A percentile compares a stretch with the other conserved stretches of the same genome.
Conservation (phyloP, 2,113 vertebrate genomes). For the Narcine bancroftii region DNA sequence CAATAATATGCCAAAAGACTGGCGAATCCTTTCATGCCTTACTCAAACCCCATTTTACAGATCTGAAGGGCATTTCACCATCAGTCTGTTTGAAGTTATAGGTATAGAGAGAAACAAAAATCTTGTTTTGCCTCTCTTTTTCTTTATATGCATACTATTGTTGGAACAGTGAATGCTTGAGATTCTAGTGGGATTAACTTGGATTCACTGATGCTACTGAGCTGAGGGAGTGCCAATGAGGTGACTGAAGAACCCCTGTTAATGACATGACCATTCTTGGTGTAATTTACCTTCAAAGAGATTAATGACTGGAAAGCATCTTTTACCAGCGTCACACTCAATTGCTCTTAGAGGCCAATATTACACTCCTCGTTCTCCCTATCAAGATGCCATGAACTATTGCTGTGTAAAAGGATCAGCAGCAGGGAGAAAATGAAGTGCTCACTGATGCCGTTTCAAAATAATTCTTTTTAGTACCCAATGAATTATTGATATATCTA, state of each 20-base stretch:
- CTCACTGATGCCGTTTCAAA: background rate
- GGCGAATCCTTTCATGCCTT: conserved; percentile 19
- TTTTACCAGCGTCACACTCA: background rate
- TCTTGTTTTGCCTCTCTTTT: background rate
- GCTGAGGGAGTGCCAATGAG: background rate
- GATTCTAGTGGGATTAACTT: background rate
- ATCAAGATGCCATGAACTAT: background rate
- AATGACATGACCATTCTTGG: background rate
- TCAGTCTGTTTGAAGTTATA: background rate
- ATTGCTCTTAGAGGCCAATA: background rate
- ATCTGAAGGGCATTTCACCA: background rate
- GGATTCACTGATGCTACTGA: background rate
- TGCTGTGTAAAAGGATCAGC: background rate
- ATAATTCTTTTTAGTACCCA: background rate
- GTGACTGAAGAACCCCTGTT: background rate
- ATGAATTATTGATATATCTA: background rate
- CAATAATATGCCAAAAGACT: background rate
- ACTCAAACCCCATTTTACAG: background rate
- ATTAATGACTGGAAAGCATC: conserved; percentile 11
- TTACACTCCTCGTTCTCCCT: background rate
- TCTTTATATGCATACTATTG: background rate
- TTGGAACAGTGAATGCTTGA: background rate
- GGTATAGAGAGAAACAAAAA: background rate
- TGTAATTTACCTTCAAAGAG: background rate
- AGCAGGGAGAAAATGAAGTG: background rate